Conservation (phyloP, 2,113 vertebrate genomes). For the Anthoscopus minutus region DNA sequence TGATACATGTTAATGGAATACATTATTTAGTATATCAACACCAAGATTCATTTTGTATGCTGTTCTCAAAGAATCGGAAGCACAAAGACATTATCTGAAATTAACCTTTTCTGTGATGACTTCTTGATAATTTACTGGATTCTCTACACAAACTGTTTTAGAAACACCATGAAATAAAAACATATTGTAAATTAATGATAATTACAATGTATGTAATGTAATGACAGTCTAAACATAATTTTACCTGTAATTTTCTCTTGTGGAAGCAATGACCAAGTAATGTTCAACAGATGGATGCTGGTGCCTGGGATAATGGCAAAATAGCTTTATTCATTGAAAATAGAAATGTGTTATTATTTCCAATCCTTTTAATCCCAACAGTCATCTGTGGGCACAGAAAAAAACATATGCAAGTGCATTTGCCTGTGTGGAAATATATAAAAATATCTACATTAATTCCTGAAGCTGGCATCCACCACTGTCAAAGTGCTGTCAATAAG, state of each 20-base stretch:
- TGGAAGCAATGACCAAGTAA: conserved; percentile 82
- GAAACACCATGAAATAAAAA: not conserved
- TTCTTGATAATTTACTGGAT: not conserved
- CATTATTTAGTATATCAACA: not conserved
- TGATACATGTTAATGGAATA: not conserved
- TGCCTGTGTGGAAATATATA: not conserved
- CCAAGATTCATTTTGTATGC: not conserved
- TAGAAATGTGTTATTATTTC: not conserved
- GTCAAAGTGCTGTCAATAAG: not conserved
- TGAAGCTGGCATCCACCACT: not conserved
- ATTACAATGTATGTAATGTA: not conserved
- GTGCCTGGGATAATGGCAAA: conserved; percentile 82
- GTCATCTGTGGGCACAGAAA: not conserved
- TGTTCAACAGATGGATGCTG: conserved; percentile 82
- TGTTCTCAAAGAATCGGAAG: not conserved
- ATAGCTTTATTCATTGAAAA: conserved; percentile 12
- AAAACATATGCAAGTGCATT: too few species aligned
- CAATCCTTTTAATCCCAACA: conserved; percentile 1
- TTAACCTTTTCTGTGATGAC: not conserved
- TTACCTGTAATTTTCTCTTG: conserved; percentile 85
- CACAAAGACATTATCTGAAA: not conserved
- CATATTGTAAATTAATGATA: not conserved
- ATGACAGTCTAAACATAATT: not conserved
- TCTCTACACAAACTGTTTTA: not conserved
- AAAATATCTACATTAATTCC: not conserved